Evolutionary conservation across 1,140 invertebrate species (phyloP), one percentile per base, ranked within the genome.

Genomic region (Drosophila mayri): DNA sequence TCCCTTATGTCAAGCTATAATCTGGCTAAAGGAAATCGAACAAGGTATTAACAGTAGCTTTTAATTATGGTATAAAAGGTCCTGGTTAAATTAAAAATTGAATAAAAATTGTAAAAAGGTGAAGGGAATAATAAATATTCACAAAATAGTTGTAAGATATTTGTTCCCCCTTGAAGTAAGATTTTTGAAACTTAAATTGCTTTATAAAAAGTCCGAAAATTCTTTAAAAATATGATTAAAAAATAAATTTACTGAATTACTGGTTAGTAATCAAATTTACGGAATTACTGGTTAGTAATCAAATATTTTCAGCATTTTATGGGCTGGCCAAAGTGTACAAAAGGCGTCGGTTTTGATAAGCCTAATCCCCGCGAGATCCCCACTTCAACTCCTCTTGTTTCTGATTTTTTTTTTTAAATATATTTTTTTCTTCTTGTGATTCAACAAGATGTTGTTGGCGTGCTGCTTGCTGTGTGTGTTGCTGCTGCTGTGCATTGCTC

Each of bases 361-460:
- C 3, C n/a, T 64, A 35, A 46, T 57, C 32, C 55, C 28, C 62
- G 11, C 25, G 25, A 25, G 25, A 25, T 25, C 25, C 25, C 25
- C 25, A 5, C 35, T 32, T 25, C 62, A 0, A 5, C 59, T 25
- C 22, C 40, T 41, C 35, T 61, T 79, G 60, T 80, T 75, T 70
- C 70, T 82, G 28, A 50, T 18, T 32, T 49, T 60, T 32, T 49
- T 60, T 49, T 65, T 62, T 30, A 50, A 66, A 18, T 72, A 20
- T 70, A 68, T 74, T 70, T 68, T 11, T 68, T 83, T 84, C 43
- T 46, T 63, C 43, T 46, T 63, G 76, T 88, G 85, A 83, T 87
- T 83, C 80, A 88, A 87, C 83, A 88, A 83, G 84, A 88, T 83
- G 85, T 87, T 82, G 79, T 72, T 68, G 81, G 62, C 49, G 79